These are phyloP conservation scores for Sinocyclocheilus anshuiensis DNA, from an alignment of 2,113 vertebrate species.

Conservation along the genomic window DNA sequence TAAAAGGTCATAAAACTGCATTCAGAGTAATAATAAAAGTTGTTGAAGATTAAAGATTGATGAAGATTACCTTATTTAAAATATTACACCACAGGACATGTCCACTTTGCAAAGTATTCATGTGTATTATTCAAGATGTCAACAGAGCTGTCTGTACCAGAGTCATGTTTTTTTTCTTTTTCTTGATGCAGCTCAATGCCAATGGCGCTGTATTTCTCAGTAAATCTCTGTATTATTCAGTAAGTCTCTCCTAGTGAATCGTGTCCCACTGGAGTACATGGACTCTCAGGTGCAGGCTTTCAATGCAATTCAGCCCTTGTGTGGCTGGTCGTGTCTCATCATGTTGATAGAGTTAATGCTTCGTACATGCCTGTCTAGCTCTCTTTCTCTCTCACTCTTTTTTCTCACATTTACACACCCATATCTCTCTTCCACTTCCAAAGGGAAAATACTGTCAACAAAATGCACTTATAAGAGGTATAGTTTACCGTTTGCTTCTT, in stretches of 20 bases:
- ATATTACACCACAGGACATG: background rate
- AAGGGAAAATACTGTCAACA: background rate
- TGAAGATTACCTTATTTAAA: background rate
- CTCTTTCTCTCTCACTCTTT: background rate
- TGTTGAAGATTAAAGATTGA: background rate
- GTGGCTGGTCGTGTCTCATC: slow-evolving; percentile 69
- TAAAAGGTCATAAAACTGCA: background rate
- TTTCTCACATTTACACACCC: background rate
- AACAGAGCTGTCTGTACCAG: background rate
- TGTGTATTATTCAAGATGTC: background rate
- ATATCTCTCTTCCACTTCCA: background rate
- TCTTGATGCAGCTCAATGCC: slow-evolving; percentile 8
- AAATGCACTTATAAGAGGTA: background rate
- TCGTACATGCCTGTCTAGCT: slow-evolving; percentile 67
- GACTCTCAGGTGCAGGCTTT: slow-evolving; percentile 21
- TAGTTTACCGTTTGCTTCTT: slow-evolving; percentile 1
- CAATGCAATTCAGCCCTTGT: background rate
- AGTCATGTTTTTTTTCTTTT: background rate
- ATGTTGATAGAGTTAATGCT: slow-evolving; percentile 67
- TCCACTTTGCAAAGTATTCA: background rate
- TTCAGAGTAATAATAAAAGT: background rate
- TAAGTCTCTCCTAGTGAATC: background rate
- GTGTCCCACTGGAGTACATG: slow-evolving; percentile 37
- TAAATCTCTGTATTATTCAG: background rate
- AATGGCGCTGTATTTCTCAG: background rate